A percentile compares a stretch with the other conserved stretches of the same genome.
Conservation (phyloP, 2,888 invertebrate genomes). For the Nomada fabriciana region DNA sequence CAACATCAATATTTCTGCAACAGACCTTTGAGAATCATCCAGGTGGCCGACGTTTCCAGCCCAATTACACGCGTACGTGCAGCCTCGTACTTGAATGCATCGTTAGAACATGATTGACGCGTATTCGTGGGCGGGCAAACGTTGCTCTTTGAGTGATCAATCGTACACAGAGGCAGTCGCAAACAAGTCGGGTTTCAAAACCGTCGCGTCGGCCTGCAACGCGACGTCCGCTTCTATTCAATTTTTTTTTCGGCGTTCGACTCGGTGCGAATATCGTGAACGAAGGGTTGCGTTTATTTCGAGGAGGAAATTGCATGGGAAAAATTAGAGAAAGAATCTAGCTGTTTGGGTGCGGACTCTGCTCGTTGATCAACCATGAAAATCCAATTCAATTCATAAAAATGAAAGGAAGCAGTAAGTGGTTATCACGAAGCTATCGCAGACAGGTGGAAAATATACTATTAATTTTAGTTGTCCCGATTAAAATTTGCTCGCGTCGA, state of each 20-base stretch:
- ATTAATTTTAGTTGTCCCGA: too few species aligned
- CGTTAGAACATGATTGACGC: slow-evolving; percentile 64
- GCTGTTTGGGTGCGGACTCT: too few species aligned
- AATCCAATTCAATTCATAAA: too few species aligned
- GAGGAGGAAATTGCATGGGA: neutral
- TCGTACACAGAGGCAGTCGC: slow-evolving; percentile 42
- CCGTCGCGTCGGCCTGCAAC: neutral
- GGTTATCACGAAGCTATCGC: too few species aligned
- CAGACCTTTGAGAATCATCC: slow-evolving; percentile 14
- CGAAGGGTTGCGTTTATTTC: slow-evolving; percentile 9
- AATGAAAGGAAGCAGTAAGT: too few species aligned
- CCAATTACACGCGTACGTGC: slow-evolving; percentile 39
- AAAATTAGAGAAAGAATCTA: neutral
- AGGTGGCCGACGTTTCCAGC: neutral
- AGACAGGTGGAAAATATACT: too few species aligned
- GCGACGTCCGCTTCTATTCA: neutral
- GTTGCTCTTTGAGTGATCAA: slow-evolving; percentile 61
- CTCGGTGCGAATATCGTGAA: slow-evolving; percentile 4
- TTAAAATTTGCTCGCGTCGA: too few species aligned
- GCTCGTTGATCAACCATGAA: too few species aligned
- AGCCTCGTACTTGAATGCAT: slow-evolving; percentile 44
- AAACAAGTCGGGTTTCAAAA: slow-evolving; percentile 47
- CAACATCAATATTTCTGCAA: neutral
- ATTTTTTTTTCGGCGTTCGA: neutral
- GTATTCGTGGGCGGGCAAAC: slow-evolving; percentile 59